phyloP scores from a whole-genome alignment of 2,888 invertebrate genomes.

The Oligia latruncula region DNA sequence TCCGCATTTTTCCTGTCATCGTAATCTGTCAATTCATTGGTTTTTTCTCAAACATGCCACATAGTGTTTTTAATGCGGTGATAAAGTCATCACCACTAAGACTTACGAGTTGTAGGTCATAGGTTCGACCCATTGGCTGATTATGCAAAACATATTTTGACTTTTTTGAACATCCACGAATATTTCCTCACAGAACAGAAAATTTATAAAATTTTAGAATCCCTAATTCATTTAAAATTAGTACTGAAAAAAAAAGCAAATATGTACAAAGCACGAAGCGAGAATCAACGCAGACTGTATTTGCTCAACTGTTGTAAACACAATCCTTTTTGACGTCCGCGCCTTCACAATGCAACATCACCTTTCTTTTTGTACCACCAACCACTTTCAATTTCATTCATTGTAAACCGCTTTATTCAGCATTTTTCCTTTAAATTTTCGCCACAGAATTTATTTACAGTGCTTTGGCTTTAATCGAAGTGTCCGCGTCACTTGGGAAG shows the following conservation, averaged over 20 bases:
- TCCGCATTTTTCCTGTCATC: background rate
- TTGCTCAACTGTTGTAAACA: slow-evolving; percentile 46
- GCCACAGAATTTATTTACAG: slow-evolving; percentile 62
- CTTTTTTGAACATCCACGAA: background rate
- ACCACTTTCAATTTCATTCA: slow-evolving; percentile 48
- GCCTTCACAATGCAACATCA: slow-evolving; percentile 19
- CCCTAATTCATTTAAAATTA: slow-evolving; percentile 15
- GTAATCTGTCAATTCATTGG: background rate
- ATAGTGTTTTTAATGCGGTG: background rate
- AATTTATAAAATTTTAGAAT: background rate
- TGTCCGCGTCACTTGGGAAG: slow-evolving; percentile 75
- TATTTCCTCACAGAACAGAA: background rate
- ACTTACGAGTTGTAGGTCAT: background rate
- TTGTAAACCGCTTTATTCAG: slow-evolving; percentile 32
- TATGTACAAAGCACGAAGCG: slow-evolving; percentile 18
- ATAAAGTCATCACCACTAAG: no score
- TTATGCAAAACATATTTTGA: background rate
- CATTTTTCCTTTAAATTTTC: slow-evolving; percentile 35
- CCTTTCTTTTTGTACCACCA: slow-evolving; percentile 38
- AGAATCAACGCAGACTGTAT: slow-evolving; percentile 44
- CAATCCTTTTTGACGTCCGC: slow-evolving; percentile 49
- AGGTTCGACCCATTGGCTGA: background rate
- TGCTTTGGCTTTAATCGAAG: slow-evolving; percentile 75
- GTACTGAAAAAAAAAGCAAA: slow-evolving; percentile 20
- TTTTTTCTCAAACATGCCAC: background rate